These are phyloP conservation scores for Melanogrammus aeglefinus DNA, from an alignment of 2,797 vertebrate genomes.

Conservation along the genomic window DNA sequence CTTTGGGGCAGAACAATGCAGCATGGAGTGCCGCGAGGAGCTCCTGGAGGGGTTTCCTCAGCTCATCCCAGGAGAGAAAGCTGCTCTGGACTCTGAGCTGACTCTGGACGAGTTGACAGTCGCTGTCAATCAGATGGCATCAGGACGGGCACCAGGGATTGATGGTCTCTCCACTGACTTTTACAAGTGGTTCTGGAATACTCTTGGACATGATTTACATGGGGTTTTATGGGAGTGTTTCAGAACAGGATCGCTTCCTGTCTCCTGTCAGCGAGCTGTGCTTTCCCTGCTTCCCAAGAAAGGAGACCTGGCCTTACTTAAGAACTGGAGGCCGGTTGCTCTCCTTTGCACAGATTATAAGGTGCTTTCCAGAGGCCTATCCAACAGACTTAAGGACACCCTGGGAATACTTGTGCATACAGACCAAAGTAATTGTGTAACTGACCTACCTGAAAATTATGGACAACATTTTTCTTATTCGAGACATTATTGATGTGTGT, in stretches of 20 bases:
- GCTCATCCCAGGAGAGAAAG: not conserved
- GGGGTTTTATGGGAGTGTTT: not conserved
- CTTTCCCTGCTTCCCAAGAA: not conserved
- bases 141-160: not conserved
- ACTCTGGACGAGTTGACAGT: not conserved
- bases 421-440: not conserved
- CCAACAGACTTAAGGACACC: not conserved
- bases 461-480: not conserved
- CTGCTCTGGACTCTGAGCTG: not conserved
- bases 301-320: slow-evolving; percentile 1
- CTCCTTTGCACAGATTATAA: not conserved
- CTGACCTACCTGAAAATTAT: not conserved
- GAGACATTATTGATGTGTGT: not conserved
- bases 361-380: not conserved
- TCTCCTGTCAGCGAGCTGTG: not conserved
- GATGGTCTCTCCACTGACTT: not conserved
- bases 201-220: not conserved
- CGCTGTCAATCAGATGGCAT: not conserved
- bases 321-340: not conserved
- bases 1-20: too few relatives aligned
- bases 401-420: not conserved
- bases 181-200: not conserved
- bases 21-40: too few relatives aligned
- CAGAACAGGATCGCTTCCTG: not conserved
- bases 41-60: not conserved